Evolutionary conservation across 2,797 vertebrate genomes (phyloP).

Genomic region (Champsocephalus gunnari): DNA sequence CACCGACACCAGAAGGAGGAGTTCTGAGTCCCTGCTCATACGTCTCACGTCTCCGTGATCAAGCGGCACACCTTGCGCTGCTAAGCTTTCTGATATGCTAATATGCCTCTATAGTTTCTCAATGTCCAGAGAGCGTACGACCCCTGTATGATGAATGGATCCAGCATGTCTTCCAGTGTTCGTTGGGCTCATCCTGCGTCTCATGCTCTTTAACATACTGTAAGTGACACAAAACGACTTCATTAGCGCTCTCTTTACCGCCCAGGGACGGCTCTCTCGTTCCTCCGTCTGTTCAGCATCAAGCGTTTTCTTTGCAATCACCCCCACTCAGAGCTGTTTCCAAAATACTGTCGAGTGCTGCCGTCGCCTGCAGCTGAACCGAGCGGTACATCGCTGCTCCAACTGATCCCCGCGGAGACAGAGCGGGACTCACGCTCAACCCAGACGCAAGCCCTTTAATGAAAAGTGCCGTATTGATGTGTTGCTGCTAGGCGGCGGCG

Average conservation of each 20-base stretch:
- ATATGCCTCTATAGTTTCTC: too few relatives aligned
- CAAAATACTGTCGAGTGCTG: slow-evolving; percentile 25
- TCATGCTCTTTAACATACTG: neutral
- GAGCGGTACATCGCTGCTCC: slow-evolving; percentile 43
- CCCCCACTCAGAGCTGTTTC: slow-evolving; percentile 33
- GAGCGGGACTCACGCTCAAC: slow-evolving; percentile 67
- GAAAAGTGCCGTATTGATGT: slow-evolving; percentile 72
- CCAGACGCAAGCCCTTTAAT: slow-evolving; percentile 69
- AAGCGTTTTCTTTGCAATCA: slow-evolving; percentile 23
- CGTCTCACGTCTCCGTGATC: too few relatives aligned
- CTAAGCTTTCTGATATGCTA: too few relatives aligned
- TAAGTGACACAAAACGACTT: neutral
- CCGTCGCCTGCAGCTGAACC: slow-evolving; percentile 20
- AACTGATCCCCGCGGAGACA: slow-evolving; percentile 42
- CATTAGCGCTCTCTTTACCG: slow-evolving; percentile 1
- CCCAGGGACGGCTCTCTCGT: neutral
- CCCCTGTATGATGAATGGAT: slow-evolving; percentile 19
- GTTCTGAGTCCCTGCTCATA: neutral
- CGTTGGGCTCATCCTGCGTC: neutral
- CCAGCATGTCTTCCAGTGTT: neutral
- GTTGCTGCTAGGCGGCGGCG: slow-evolving; percentile 44
- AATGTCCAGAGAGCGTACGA: too few relatives aligned
- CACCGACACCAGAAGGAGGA: neutral
- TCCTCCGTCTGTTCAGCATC: slow-evolving; percentile 17
- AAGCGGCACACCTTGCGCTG: too few relatives aligned